Percentiles rank a stretch among this genome's conserved stretches.
Conservation (phyloP, 2,797 vertebrate genomes). For the Microctenopoma stevenorrisi region DNA sequence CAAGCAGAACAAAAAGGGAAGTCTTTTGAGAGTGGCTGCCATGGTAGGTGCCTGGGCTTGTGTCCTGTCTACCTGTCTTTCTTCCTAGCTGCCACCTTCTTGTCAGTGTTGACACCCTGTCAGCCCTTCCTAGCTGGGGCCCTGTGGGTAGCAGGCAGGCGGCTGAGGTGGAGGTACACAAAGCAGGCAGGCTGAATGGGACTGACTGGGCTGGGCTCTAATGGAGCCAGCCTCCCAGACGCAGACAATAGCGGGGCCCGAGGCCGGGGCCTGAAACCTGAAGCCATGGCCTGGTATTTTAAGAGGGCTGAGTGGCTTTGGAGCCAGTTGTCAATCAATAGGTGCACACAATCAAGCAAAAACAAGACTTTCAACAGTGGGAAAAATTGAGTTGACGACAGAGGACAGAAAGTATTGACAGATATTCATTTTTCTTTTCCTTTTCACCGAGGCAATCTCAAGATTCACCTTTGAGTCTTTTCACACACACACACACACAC, state of each 20-base stretch:
- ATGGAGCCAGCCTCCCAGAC: constrained; percentile 82
- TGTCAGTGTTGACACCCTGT: constrained; percentile 78
- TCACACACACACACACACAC: constrained; percentile 26
- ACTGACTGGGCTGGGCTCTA: constrained; percentile 74
- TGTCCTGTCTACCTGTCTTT: constrained; percentile 76
- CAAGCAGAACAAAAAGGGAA: constrained; percentile 68
- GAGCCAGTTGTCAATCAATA: constrained; percentile 90
- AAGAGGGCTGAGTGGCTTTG: constrained; percentile 88
- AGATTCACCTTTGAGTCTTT: constrained; percentile 59
- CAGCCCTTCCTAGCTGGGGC: constrained; percentile 73
- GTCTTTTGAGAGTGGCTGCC: constrained; percentile 74
- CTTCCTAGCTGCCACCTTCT: constrained; percentile 70
- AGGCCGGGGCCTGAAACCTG: constrained; percentile 87
- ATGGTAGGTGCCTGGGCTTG: constrained; percentile 71
- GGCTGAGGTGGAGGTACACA: constrained; percentile 71
- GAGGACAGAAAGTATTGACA: constrained; percentile 80
- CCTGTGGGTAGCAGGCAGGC: constrained; percentile 74
- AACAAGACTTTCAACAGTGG: constrained; percentile 64
- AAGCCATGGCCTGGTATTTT: constrained; percentile 87
- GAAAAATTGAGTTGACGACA: constrained; percentile 64
- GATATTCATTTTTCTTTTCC: constrained; percentile 56
- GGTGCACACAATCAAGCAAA: constrained; percentile 80
- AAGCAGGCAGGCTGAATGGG: constrained; percentile 82
- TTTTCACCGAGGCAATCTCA: constrained; percentile 57
- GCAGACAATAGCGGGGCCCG: constrained; percentile 83